phyloP scores from a whole-genome alignment of 2,113 vertebrate genomes.

The Geothlypis trichas region DNA sequence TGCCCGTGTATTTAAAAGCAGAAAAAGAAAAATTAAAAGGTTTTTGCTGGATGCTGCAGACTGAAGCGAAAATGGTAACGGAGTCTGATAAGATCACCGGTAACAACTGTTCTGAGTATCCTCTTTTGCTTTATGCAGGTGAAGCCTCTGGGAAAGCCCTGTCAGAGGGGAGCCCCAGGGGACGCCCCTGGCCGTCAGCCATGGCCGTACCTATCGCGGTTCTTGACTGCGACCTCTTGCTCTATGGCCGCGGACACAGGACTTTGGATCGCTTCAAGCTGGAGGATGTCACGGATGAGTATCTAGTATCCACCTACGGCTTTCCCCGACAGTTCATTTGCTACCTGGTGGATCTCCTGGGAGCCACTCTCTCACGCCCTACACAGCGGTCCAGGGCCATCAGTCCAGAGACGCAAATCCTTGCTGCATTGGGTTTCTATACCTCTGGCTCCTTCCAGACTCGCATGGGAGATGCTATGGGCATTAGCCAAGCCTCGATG shows the following conservation, averaged over 20 bases:
- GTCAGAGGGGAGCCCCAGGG: background rate
- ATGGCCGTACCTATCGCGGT: conserved; percentile 92
- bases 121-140: background rate
- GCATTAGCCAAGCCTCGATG: conserved; percentile 98
- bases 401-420: conserved; percentile 93
- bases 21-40: background rate
- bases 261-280: conserved; percentile 93
- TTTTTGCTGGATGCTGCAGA: background rate
- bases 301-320: conserved; percentile 88
- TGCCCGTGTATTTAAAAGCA: background rate
- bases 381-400: conserved; percentile 95
- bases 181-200: background rate
- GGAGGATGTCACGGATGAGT: conserved; percentile 87
- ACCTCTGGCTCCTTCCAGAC: conserved; percentile 96
- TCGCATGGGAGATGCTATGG: conserved; percentile 93
- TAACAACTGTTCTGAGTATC: background rate
- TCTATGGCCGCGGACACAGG: conserved; percentile 92
- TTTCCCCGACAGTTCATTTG: conserved; percentile 93
- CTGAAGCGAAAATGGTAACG: background rate
- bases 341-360: conserved; percentile 89
- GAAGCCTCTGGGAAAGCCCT: background rate
- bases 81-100: background rate
- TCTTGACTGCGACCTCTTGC: conserved; percentile 92
- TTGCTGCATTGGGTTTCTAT: conserved; percentile 96
- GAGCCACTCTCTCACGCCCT: conserved; percentile 83